phyloP scores from a whole-genome alignment of 2,113 vertebrate genomes.

The Rhineura floridana region DNA sequence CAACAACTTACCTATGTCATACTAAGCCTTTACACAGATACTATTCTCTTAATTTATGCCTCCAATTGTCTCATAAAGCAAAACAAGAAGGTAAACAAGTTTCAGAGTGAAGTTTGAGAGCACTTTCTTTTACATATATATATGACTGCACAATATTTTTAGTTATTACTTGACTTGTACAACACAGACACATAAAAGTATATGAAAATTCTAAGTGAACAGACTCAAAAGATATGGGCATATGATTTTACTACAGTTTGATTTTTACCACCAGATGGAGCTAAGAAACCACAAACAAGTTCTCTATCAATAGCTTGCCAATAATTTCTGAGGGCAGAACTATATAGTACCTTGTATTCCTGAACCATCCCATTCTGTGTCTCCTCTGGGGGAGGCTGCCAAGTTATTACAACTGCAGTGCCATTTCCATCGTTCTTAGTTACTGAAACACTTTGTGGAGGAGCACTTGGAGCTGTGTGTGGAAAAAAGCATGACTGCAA shows the following conservation, averaged over 20 bases:
- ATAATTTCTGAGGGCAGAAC: not conserved
- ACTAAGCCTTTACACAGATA: not conserved
- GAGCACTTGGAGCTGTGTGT: conserved; percentile 89
- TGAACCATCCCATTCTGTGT: conserved; percentile 94
- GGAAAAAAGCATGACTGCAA: conserved; percentile 52
- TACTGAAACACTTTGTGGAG: conserved; percentile 91
- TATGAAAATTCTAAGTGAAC: not conserved
- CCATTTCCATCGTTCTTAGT: conserved; percentile 93
- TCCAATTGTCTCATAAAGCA: conserved; percentile 28
- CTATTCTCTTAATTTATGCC: not conserved
- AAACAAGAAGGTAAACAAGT: conserved; percentile 4
- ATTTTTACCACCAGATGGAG: conserved; percentile 86
- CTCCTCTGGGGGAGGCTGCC: conserved; percentile 95
- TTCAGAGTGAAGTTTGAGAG: conserved; percentile 29
- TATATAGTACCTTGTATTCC: conserved; percentile 91
- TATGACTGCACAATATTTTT: not conserved
- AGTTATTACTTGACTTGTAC: conserved; percentile 15
- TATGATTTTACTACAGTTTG: not conserved
- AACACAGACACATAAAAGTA: conserved; percentile 3
- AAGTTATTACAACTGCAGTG: conserved; percentile 91
- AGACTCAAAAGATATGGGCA: rapidly evolving
- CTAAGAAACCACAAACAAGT: conserved; percentile 76
- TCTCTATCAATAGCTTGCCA: not conserved
- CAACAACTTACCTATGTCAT: conserved; percentile 11
- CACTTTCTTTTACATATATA: not conserved